Evolutionary conservation across 1,140 invertebrate genomes (phyloP).

Genomic region (Cyclina sinensis): DNA sequence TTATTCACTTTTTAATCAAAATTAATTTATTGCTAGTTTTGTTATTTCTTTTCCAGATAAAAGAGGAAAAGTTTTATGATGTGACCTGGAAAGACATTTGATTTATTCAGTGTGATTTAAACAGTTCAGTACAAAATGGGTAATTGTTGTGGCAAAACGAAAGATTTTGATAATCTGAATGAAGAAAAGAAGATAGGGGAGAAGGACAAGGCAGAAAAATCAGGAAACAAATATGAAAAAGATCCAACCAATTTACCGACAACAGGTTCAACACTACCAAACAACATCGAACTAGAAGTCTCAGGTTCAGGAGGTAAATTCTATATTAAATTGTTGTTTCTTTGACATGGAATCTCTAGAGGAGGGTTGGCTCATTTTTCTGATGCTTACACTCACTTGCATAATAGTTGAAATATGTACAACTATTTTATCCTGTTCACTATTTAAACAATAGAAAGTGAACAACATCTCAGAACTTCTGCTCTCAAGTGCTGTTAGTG

Average conservation of each 20-base stretch:
- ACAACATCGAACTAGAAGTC: background rate
- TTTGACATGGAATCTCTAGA: no score
- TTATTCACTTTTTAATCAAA: no score
- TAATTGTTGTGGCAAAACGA: constrained; percentile 33
- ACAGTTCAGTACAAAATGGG: background rate
- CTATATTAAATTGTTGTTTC: no score
- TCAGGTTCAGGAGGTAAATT: constrained; percentile 9
- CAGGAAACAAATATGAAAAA: constrained; percentile 63
- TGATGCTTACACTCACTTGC: no score
- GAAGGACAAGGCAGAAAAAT: background rate
- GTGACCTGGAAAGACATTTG: background rate
- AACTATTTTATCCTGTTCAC: no score
- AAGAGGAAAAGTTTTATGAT: background rate
- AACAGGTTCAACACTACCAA: background rate
- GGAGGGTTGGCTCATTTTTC: no score
- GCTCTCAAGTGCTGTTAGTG: no score
- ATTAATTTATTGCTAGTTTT: no score
- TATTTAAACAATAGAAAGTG: no score
- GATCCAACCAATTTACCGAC: constrained; percentile 61
- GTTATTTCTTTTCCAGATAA: background rate
- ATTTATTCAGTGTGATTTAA: background rate
- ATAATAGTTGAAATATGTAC: no score
- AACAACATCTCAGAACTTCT: no score
- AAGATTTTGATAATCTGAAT: background rate
- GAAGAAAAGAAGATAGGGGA: background rate